Evolutionary conservation across 2,797 vertebrate genomes (phyloP), one percentile per base, ranked within the genome.

Genomic region (Esox masquinongy): DNA sequence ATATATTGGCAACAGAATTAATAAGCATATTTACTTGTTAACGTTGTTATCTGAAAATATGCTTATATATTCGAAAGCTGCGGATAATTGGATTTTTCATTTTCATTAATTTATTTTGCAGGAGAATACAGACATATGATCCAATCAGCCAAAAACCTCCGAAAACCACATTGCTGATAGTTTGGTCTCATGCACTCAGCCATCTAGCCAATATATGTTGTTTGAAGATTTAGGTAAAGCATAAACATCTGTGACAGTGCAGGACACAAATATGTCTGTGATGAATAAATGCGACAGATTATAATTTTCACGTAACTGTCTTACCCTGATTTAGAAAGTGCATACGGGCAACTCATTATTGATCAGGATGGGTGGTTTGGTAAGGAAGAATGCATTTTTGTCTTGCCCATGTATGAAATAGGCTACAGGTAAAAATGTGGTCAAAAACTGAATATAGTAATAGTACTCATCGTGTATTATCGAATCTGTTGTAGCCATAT

Each of bases 61-160:
- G 4, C 36, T 3, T 39, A 39, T 39, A 39, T 39, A 39, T 39
- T 39, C 2, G 7, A 39, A n/a, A 39, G 36, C 36, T 5, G 36
- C 36, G 36, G 4, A 8, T 39, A 39, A 8, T 39, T 5, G 2
- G 0, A 39, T 39, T 3, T 39, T 39, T 39, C 5, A 39, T 39
- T 39, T 39, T 39, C 5, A 39, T 39, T 39, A 0, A 39, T 39
- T 15, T 14, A 50, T 50, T 56, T 56, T 56, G n/a, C 53, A 9
- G 53, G n/a, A 56, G 43, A 66, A 75, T 49, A 26, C 61, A 64
- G 61, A 50, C 79, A 51, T 68, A 78, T 74, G 67, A 43, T 64
- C 22, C 61, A 29, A 26, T 64, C 61, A 31, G 61, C 12, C 4
- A 6, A 16, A 31, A 14, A 31, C 61, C 26, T 31, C 22, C 26